phyloP scores from a whole-genome alignment of 2,888 invertebrate genomes.

The Stramonita haemastoma region DNA sequence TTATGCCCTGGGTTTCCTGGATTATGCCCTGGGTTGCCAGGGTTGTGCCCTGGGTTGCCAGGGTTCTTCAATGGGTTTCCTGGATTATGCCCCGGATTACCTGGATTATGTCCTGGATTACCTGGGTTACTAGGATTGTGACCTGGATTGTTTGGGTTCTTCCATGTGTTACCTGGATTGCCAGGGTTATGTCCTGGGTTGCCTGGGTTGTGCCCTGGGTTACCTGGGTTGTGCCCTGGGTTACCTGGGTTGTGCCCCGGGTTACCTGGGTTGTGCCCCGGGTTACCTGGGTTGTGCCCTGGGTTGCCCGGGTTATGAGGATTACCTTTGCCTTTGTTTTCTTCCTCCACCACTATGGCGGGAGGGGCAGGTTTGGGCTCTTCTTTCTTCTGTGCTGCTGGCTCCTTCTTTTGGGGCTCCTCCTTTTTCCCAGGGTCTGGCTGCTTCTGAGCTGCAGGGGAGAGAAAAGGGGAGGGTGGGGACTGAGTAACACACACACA shows the following conservation, averaged over 20 bases:
- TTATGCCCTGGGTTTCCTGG: slow-evolving; percentile 14
- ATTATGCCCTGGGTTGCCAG: neutral
- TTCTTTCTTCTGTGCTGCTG: slow-evolving; percentile 39
- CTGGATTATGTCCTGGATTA: slow-evolving; percentile 34
- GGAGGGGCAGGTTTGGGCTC: slow-evolving; percentile 51
- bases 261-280: neutral
- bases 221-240: neutral
- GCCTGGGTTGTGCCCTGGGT: slow-evolving; percentile 8
- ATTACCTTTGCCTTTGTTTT: slow-evolving; percentile 54
- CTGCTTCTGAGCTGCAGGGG: slow-evolving; percentile 29
- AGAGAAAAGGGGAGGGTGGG: slow-evolving; percentile 4
- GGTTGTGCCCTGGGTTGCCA: neutral
- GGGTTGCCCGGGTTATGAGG: neutral
- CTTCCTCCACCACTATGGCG: slow-evolving; percentile 60
- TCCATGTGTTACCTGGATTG: neutral
- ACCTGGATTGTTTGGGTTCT: slow-evolving; percentile 3
- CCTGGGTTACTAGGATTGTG: slow-evolving; percentile 25
- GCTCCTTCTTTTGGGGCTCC: slow-evolving; percentile 20
- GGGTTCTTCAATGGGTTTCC: slow-evolving; percentile 1
- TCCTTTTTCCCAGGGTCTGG: slow-evolving; percentile 47
- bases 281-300: neutral
- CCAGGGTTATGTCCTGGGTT: neutral
- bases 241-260: neutral
- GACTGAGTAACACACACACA: neutral
- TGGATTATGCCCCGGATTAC: neutral